These are phyloP conservation scores for Geococcyx californianus DNA, from an alignment of 2,113 vertebrate genomes.

Conservation along the genomic window DNA sequence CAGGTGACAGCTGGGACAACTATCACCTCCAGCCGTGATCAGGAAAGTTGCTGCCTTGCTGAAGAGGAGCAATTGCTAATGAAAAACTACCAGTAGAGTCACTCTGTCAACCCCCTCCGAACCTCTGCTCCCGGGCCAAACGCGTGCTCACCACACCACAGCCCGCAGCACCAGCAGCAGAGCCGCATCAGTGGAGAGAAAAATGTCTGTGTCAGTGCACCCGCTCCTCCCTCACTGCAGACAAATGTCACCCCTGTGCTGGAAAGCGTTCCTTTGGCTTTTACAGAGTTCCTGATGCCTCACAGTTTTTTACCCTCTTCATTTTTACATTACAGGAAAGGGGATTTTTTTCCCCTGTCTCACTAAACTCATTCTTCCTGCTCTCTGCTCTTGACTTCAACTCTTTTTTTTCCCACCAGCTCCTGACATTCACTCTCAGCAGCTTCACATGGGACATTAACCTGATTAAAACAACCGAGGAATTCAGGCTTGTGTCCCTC, in stretches of 20 bases:
- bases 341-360: neutral
- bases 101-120: neutral
- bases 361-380: neutral
- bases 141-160: neutral
- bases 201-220: neutral
- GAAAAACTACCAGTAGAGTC: neutral
- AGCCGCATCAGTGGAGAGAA: neutral
- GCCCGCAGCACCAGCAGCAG: neutral
- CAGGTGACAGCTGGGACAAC: accelerated
- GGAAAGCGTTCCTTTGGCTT: neutral
- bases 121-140: neutral
- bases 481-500: too few species aligned
- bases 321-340: neutral
- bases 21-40: accelerated
- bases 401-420: neutral
- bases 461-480: accelerated
- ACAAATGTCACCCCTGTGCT: neutral
- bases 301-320: neutral
- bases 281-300: neutral
- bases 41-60: neutral
- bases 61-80: neutral
- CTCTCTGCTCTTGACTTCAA: neutral
- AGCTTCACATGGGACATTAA: neutral
- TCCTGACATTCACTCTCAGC: neutral
- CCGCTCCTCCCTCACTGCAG: neutral